Percentiles rank a stretch among this genome's conserved stretches.
phyloP scores from a whole-genome alignment of 2,888 invertebrate genomes.

The Formica aserva region DNA sequence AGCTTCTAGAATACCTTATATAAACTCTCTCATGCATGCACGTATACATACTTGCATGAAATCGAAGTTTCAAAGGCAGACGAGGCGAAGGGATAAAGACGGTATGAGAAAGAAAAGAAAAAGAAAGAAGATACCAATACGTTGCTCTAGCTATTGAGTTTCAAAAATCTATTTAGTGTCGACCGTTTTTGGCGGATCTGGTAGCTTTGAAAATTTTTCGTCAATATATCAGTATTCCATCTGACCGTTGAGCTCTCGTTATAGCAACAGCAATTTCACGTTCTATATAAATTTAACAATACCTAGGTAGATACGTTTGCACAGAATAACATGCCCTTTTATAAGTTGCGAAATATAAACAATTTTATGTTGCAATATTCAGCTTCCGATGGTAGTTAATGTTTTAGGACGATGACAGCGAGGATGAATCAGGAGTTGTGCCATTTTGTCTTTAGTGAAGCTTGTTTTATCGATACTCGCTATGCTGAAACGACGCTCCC shows the following conservation, averaged over 20 bases:
- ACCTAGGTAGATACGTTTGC: background rate
- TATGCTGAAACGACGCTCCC: background rate
- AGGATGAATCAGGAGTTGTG: background rate
- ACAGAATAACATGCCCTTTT: background rate
- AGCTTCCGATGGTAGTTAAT: background rate
- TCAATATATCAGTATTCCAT: background rate
- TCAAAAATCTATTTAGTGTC: slow-evolving; percentile 69
- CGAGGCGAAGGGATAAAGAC: slow-evolving; percentile 22
- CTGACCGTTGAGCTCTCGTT: slow-evolving; percentile 11
- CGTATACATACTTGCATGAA: slow-evolving; percentile 57
- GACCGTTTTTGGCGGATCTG: slow-evolving; percentile 10
- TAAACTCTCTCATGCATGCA: slow-evolving; percentile 56
- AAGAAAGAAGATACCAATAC: slow-evolving; percentile 4
- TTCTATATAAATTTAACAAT: slow-evolving; percentile 30
- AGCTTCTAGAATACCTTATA: slow-evolving; percentile 20
- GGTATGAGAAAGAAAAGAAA: slow-evolving; percentile 5
- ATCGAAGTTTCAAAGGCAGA: slow-evolving; percentile 57
- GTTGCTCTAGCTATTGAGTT: slow-evolving; percentile 63
- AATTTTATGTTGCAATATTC: slow-evolving; percentile 14
- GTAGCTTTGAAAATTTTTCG: slow-evolving; percentile 36
- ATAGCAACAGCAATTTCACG: slow-evolving; percentile 17
- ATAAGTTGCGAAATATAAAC: background rate
- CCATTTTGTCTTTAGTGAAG: slow-evolving; percentile 20
- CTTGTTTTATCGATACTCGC: slow-evolving; percentile 25
- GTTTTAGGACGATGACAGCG: slow-evolving; percentile 5